Evolutionary conservation across 2,888 invertebrate genomes (phyloP).

Genomic region (Oegoconia quadripuncta): DNA sequence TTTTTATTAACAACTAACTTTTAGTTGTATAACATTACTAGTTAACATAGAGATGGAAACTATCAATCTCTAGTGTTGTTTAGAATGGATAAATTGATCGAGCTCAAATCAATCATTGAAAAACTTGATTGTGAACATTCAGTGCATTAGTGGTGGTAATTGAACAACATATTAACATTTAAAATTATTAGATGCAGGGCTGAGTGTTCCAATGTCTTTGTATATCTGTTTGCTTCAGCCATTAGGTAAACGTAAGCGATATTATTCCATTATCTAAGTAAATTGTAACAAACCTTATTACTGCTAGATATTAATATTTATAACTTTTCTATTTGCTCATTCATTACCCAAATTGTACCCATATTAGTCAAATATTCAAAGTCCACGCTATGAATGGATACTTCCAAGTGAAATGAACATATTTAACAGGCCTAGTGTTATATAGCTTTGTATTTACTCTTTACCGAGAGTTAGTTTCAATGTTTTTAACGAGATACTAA

Average conservation of each 20-base stretch:
- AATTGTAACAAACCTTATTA: constrained; percentile 58
- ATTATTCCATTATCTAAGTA: constrained; percentile 75
- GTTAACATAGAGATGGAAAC: too few species aligned
- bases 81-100: too few species aligned
- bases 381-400: constrained; percentile 26
- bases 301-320: constrained; percentile 64
- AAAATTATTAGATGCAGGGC: background rate
- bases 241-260: constrained; percentile 59
- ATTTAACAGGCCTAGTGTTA: constrained; percentile 48
- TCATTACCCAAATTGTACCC: constrained; percentile 71
- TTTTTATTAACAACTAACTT: too few species aligned
- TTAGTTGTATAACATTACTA: too few species aligned
- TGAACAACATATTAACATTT: background rate
- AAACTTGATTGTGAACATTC: too few species aligned
- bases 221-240: constrained; percentile 47
- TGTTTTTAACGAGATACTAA: constrained; percentile 64
- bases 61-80: too few species aligned
- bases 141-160: too few species aligned
- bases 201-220: background rate
- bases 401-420: constrained; percentile 15
- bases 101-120: too few species aligned
- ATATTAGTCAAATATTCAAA: constrained; percentile 60
- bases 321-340: constrained; percentile 71
- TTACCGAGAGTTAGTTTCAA: constrained; percentile 52
- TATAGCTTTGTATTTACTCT: constrained; percentile 47